Base-by-base conservation (phyloP, 1,140 invertebrate species). In the Antheraea mylitta region DNA sequence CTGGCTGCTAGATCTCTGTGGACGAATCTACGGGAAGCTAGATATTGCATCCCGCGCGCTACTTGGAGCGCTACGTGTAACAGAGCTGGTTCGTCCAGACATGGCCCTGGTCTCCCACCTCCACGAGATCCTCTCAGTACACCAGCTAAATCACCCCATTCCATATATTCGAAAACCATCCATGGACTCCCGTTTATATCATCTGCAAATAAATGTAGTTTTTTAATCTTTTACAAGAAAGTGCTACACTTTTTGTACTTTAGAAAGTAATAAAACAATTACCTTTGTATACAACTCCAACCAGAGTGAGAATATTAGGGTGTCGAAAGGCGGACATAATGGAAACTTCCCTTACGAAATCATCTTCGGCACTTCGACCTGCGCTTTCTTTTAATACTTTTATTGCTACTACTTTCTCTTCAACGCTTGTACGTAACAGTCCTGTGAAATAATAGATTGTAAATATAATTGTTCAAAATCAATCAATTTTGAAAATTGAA, bases 91-190 rank as follows among this genome's bases (percentile, higher is more conserved):
- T 88, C 87, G 30, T 91, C 85, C 9, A 94, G 76, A 5, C 77
- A 72, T 0, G 93, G 93, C 53, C 93, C 92, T 5, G 82, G 73
- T 64, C 87, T 77, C 70, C 89, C 83, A n/a, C 89, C 84, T 2
- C 85, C 83, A 42, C 90, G 86, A 0, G 93, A 94, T 67, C 96
- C 97, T 62, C 97, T 90, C 9, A 99, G 85, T 2, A 98, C 94
- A 69, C 97, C 96, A 0, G 97, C 96, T 58, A 99, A 92, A 84
- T 99, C 97, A 0, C 98, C 98, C 86, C 96, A 95, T 18, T 96
- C 94, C 98, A 99, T 99, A 79, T 95, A 98, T 84, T 99, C 97
- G 83, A 98, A 99, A 3, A 99, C 95, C 97, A 98, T 98, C 95
- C 97, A 98, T 0, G 97, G 97, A 72, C 94, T 95, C 37, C 94